Evolutionary conservation across 2,797 vertebrate genomes (phyloP).

Genomic region (Amblyraja radiata): DNA sequence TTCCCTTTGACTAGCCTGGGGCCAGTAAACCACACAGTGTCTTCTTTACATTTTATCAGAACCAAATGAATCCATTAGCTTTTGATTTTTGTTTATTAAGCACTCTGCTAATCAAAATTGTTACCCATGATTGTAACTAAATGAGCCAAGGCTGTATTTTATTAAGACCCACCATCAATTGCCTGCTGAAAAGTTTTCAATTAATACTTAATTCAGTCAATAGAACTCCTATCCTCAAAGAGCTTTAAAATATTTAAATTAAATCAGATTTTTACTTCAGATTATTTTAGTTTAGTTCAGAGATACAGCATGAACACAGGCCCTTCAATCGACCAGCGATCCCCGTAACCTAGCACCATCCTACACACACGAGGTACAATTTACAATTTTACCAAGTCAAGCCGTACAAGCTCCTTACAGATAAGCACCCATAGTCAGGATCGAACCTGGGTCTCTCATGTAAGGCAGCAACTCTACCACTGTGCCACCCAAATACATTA

Average conservation of each 20-base stretch:
- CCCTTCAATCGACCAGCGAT: no score
- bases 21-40: neutral
- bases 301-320: no score
- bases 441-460: no score
- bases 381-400: no score
- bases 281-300: neutral
- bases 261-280: neutral
- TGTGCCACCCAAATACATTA: no score
- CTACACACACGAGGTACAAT: no score
- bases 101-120: neutral
- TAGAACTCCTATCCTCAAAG: neutral
- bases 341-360: no score
- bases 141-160: neutral
- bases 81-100: neutral
- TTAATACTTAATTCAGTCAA: neutral
- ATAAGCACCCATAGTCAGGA: no score
- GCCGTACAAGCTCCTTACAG: no score
- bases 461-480: no score
- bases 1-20: neutral
- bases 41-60: neutral
- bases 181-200: neutral
- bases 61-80: slow-evolving; percentile 2
- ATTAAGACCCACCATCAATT: neutral
- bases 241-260: neutral
- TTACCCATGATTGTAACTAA: neutral